A percentile compares a stretch with the other conserved stretches of the same genome.
Conservation (phyloP, 2,113 vertebrate genomes). For the Thryonomys swinderianus region DNA sequence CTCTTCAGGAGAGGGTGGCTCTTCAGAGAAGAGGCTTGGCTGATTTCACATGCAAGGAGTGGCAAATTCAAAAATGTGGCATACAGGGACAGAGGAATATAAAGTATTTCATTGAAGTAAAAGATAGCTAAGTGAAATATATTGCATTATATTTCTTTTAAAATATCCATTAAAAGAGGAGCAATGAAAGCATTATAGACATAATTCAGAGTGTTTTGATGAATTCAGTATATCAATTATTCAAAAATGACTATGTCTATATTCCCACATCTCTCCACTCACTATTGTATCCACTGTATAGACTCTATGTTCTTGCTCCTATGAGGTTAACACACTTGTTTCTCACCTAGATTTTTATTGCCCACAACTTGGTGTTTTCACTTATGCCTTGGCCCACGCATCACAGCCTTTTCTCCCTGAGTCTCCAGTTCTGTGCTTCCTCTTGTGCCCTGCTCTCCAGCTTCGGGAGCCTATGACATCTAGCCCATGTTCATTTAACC, state of each 20-base stretch:
- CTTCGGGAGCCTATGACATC: not conserved
- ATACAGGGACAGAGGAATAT: not conserved
- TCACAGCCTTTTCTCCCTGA: too few relatives aligned
- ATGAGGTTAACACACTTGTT: not conserved
- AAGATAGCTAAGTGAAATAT: not conserved
- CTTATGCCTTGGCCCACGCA: not conserved
- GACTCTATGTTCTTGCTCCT: not conserved
- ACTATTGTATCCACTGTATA: not conserved
- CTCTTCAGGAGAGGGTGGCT: not conserved
- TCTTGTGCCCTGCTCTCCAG: not conserved
- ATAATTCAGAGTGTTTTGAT: not conserved
- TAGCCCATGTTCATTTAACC: not conserved
- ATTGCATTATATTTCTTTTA: not conserved
- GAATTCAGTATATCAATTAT: not conserved
- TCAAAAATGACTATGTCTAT: not conserved
- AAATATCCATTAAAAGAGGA: not conserved
- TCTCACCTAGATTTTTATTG: not conserved
- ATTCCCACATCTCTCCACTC: not conserved
- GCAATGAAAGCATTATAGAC: not conserved
- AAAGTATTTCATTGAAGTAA: not conserved
- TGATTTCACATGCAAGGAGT: not conserved
- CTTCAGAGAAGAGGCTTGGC: not conserved
- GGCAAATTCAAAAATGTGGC: not conserved
- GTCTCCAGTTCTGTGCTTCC: not conserved
- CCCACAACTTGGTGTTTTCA: too few relatives aligned